A percentile compares a stretch with the other conserved stretches of the same genome.
Conservation (phyloP, 2,113 vertebrate genomes). For the Cairina moschata region DNA sequence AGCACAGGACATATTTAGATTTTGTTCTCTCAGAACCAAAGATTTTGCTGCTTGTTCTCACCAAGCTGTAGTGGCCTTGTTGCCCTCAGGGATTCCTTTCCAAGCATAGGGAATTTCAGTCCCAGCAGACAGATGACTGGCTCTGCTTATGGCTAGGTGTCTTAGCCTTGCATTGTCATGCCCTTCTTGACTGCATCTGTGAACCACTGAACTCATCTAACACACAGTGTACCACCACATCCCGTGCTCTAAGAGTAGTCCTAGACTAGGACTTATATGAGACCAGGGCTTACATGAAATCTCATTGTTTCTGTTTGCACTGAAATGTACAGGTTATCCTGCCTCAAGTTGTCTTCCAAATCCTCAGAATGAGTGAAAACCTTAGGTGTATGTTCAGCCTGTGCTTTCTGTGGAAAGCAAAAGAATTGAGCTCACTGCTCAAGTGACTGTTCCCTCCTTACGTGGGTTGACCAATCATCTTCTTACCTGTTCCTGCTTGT, state of each 20-base stretch:
- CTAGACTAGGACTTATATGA: neutral
- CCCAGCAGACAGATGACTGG: neutral
- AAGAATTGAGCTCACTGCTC: neutral
- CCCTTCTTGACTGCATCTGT: neutral
- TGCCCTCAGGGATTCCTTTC: neutral
- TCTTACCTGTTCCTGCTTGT: neutral
- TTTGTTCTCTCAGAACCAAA: neutral
- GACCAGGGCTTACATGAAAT: neutral
- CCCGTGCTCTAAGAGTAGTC: neutral
- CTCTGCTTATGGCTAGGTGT: neutral
- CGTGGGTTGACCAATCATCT: neutral
- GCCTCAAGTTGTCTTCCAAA: neutral
- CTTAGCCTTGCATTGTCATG: neutral
- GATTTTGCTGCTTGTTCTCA: neutral
- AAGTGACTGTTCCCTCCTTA: neutral
- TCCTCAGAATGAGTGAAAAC: neutral
- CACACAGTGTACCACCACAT: neutral
- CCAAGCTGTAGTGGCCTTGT: neutral
- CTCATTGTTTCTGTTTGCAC: neutral
- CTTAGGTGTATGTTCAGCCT: neutral
- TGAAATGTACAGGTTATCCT: neutral
- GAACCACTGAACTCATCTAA: neutral
- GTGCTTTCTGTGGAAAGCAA: neutral
- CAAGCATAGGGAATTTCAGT: neutral
- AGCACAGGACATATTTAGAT: neutral